Evolutionary conservation across 23 tunicate species (phyloP), one percentile per base, ranked within the genome.

Genomic region (Clavelina lepadiformis): DNA sequence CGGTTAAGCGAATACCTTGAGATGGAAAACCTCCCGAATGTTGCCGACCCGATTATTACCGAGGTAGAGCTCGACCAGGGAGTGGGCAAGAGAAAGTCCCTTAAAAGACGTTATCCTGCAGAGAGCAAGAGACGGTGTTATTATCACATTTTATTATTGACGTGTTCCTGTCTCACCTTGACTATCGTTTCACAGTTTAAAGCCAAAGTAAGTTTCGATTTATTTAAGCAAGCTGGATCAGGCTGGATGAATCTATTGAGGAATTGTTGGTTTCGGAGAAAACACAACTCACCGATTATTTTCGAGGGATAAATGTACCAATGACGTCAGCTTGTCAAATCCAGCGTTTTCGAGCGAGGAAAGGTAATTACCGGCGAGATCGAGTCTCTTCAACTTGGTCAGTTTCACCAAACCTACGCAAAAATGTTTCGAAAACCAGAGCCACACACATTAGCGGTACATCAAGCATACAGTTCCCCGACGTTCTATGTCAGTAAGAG

Each of bases 11-110:
- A 41, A 8, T 41, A 89, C 97, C 73, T 89, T 89, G 5, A 89
- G 54, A 45, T 89, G 78, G 63, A 89, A 89, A 36, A 81, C 63
- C 56, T 89, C 97, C 31, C 97, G 37, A 20, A 89, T 35, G 53
- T 75, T 81, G 15, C 56, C 31, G 8, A 81, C 75, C 28, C 89
- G 35, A 65, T 89, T 89, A 65, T 89, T 89, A 56, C 97, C 97
- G 60, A 89, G 41, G 47, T 81, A 89, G 1, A 89, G 59, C 64
- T 89, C 97, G 8, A 81, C 60, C 27, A 89, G 45, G 26, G 83
- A 66, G 0, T 38, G 20, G 0, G 78, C 78, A 19, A 33, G 46
- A 1, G 82, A 23, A 31, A 89, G 56, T 11, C 89, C 89, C 56
- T 81, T 81, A 52, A 89, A 81, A 2, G 97, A 75, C 1, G 85